Base-by-base conservation (phyloP, 2,888 invertebrate species). In the Ellobium chinense region DNA sequence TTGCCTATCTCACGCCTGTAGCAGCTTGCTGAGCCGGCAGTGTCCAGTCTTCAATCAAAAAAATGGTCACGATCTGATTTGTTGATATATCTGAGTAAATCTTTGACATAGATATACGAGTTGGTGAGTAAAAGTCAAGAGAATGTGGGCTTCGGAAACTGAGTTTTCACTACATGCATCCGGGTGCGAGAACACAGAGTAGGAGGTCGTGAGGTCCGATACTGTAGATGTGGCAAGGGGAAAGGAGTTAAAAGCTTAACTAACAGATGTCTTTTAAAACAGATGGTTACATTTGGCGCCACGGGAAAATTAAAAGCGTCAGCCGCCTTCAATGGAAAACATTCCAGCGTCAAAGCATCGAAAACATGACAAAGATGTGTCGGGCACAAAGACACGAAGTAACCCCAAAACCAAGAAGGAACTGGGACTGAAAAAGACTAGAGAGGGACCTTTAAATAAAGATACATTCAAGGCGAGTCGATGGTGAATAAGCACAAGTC, bases 251-350 rank as follows among this genome's bases (percentile, higher is more conserved):
- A 18, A 12, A 46, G 18, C 7, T 2, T 39, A 9, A 4, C 24
- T 14, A 27, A n/a, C 70, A 70, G 56, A 56, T 70, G 56, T 70
- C 58, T 56, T 18, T 31, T 12, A 5, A 12, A 58, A 58, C 70
- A 70, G 70, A 27, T 58, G 70, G 56, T n/a, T 54, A 34, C 70
- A 70, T 70, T 70, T 70, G 70, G 70, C 46, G n/a, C n/a, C n/a
- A n/a, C 54, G n/a, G 54, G 21, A 1, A 14, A 31, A 58, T 34
- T 54, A 7, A 31, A 46, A 65, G 14, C 34, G 31, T 34, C 65
- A 31, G 18, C 4, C 60, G 18, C 12, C 14, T 36, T 56, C 34
- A 9, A 70, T 46, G 7, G 46, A 56, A 18, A 70, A 70, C 56
- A 70, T n/a, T 4, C 24, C 31, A 21, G 54, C 56, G 70, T 58